Evolutionary conservation across 2,113 vertebrate genomes (phyloP).

Genomic region (Rhinolophus sinicus): DNA sequence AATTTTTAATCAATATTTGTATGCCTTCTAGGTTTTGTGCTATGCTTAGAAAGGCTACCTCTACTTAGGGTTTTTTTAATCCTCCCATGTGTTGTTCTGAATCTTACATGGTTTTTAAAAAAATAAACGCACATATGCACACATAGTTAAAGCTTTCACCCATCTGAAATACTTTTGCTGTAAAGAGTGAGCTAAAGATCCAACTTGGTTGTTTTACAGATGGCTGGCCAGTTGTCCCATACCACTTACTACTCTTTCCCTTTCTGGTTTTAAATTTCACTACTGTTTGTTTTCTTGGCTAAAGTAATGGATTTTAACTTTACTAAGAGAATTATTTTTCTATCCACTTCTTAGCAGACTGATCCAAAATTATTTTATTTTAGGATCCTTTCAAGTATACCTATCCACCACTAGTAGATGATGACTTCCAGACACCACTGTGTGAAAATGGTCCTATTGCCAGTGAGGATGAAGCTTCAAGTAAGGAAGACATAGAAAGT

Average conservation of each 20-base stretch:
- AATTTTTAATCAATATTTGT: slow-evolving; percentile 23
- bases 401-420: slow-evolving; percentile 97
- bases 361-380: slow-evolving; percentile 54
- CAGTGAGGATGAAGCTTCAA: slow-evolving; percentile 94
- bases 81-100: not conserved
- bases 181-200: not conserved
- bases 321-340: slow-evolving; percentile 14
- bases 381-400: slow-evolving; percentile 97
- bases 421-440: slow-evolving; percentile 97
- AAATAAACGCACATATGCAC: not conserved
- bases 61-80: slow-evolving; percentile 32
- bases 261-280: slow-evolving; percentile 36
- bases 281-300: not conserved
- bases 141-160: not conserved
- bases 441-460: slow-evolving; percentile 95
- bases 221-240: not conserved
- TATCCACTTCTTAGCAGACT: not conserved
- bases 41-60: not conserved
- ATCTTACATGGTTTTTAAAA: not conserved
- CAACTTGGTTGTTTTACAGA: not conserved
- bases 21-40: not conserved
- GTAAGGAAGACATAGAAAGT: slow-evolving; percentile 91
- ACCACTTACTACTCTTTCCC: not conserved
- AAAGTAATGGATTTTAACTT: slow-evolving; percentile 16
- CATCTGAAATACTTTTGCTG: not conserved